Conservation (phyloP, 2,113 vertebrate genomes). For the Macrotus californicus region DNA sequence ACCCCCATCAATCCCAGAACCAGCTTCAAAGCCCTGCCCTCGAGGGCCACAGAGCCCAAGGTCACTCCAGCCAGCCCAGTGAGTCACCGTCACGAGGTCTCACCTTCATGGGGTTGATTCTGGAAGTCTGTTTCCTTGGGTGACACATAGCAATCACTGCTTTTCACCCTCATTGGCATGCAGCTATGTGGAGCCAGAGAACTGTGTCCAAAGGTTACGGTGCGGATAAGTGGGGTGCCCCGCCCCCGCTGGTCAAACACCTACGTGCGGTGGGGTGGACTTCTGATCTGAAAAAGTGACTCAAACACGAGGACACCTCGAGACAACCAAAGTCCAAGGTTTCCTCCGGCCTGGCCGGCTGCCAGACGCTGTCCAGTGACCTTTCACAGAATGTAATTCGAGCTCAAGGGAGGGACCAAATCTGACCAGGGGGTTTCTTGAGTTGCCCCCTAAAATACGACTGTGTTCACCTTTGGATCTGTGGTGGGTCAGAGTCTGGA, state of each 20-base stretch:
- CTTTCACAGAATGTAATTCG: accelerated
- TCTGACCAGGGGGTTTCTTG: neutral
- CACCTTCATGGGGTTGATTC: neutral
- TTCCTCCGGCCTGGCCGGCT: neutral
- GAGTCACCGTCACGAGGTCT: neutral
- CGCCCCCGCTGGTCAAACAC: neutral
- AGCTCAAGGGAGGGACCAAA: neutral
- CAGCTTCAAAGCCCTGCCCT: neutral
- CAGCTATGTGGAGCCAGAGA: neutral
- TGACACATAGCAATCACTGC: neutral
- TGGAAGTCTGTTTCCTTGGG: neutral
- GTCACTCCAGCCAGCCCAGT: neutral
- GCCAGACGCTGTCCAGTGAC: neutral
- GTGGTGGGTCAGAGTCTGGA: neutral
- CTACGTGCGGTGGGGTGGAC: accelerated
- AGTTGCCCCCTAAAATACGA: neutral
- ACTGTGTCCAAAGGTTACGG: neutral
- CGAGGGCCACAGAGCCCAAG: neutral
- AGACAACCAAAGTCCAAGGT: neutral
- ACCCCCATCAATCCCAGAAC: neutral
- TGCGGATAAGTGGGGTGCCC: neutral
- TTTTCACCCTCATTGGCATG: accelerated
- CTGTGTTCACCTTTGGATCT: neutral
- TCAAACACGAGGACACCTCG: neutral
- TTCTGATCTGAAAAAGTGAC: neutral